Evolutionary conservation across 2,113 vertebrate genomes (phyloP).

Genomic region (Chaetura pelagica): DNA sequence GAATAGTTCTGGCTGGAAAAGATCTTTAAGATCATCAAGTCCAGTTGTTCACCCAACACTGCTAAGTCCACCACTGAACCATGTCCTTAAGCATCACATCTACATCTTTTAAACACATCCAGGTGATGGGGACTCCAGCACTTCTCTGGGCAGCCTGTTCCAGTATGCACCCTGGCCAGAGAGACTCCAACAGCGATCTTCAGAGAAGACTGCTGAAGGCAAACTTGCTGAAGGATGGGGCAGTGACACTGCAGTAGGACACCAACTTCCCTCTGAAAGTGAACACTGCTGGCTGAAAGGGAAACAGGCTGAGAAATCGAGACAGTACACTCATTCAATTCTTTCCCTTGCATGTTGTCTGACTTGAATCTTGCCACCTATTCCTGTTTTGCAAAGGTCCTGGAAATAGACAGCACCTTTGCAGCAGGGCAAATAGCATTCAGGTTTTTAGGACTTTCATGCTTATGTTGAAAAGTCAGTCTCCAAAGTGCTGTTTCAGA

Average conservation of each 20-base stretch:
- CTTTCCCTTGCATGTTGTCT: background rate
- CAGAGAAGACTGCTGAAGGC: background rate
- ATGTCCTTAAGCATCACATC: no score
- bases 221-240: background rate
- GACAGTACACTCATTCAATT: rapidly evolving
- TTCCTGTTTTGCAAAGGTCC: background rate
- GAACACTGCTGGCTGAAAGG: background rate
- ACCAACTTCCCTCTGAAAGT: background rate
- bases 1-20: no score
- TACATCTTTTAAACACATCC: no score
- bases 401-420: background rate
- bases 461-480: conserved; percentile 3
- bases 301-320: background rate
- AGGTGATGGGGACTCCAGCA: no score
- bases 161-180: rapidly evolving
- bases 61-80: no score
- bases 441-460: conserved; percentile 31
- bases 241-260: background rate
- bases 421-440: background rate
- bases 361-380: background rate
- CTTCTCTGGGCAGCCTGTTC: no score
- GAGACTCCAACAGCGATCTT: background rate
- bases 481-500: conserved; percentile 36
- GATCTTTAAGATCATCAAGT: no score
- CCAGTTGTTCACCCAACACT: no score